Percentiles rank a stretch among this genome's conserved stretches.
Conservation (phyloP, 2,797 vertebrate genomes). For the Myripristis jacobus region DNA sequence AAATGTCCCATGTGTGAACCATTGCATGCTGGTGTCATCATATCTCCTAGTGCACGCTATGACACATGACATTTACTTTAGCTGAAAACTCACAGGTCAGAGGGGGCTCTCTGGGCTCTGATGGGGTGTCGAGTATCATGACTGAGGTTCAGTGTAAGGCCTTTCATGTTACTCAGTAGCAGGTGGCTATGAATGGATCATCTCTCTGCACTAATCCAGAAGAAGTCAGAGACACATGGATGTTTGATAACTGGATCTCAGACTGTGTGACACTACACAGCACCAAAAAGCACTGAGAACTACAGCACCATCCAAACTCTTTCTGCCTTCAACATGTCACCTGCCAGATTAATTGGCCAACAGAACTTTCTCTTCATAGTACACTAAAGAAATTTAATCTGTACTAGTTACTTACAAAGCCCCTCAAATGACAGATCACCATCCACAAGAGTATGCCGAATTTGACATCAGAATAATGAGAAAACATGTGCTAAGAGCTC, state of each 20-base stretch:
- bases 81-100: constrained; percentile 2
- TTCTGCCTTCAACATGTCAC: too few species aligned
- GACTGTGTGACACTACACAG: too few species aligned
- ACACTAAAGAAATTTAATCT: too few species aligned
- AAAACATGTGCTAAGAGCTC: too few species aligned
- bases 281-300: too few species aligned
- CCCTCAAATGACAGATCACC: too few species aligned
- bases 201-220: not conserved
- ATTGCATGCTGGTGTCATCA: not conserved
- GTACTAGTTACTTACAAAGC: too few species aligned
- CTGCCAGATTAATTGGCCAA: not conserved
- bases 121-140: constrained; percentile 25
- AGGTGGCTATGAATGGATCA: not conserved
- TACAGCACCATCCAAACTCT: too few species aligned
- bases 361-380: not conserved
- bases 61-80: constrained; percentile 27
- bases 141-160: not conserved
- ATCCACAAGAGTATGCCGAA: too few species aligned
- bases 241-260: too few species aligned
- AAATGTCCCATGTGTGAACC: not conserved
- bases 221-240: too few species aligned
- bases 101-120: not conserved
- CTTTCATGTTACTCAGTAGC: not conserved
- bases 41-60: not conserved
- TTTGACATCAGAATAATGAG: too few species aligned